phyloP scores from a whole-genome alignment of 1,140 invertebrate genomes.

The Aphelenchoides avenae region DNA sequence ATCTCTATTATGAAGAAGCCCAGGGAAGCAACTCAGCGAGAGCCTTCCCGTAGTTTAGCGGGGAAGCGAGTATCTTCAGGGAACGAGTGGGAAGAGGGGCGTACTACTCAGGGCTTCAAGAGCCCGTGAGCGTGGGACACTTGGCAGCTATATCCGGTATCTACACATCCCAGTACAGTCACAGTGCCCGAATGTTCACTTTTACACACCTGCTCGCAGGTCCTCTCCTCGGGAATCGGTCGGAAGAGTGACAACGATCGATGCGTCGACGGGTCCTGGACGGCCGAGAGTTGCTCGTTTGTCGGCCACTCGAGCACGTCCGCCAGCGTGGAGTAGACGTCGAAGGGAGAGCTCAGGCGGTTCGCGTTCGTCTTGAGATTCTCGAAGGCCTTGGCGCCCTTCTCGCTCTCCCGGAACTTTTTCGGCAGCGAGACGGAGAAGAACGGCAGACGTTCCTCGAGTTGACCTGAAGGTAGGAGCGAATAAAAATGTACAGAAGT shows the following conservation, averaged over 20 bases:
- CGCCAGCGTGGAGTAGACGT: conserved; percentile 64
- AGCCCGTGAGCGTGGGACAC: too few species aligned
- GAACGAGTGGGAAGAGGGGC: too few species aligned
- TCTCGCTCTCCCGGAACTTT: conserved; percentile 64
- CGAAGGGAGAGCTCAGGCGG: conserved; percentile 74
- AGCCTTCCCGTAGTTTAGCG: too few species aligned
- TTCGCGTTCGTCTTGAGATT: conserved; percentile 70
- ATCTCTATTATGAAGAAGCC: too few species aligned
- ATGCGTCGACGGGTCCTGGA: conserved; percentile 27
- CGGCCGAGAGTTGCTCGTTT: conserved; percentile 13
- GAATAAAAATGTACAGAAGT: too few species aligned
- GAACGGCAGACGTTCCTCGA: conserved; percentile 80
- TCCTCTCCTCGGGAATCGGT: conserved; percentile 59
- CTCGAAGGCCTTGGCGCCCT: conserved; percentile 49
- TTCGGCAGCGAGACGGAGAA: conserved; percentile 74
- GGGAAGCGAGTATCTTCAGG: too few species aligned
- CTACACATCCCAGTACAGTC: too few species aligned
- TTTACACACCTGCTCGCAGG: conserved; percentile 57
- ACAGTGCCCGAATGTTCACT: too few species aligned
- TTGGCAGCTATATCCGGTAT: too few species aligned
- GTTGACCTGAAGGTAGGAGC: conserved; percentile 48
- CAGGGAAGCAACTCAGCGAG: too few species aligned
- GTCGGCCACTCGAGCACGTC: conserved; percentile 51
- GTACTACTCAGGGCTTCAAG: too few species aligned
- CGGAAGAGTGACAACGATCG: conserved; percentile 61